Percentiles rank a stretch among this genome's conserved stretches.
These are phyloP conservation scores for Idris sp. DNA, from an alignment of 1,140 invertebrate genomes.

Conservation along the genomic window DNA sequence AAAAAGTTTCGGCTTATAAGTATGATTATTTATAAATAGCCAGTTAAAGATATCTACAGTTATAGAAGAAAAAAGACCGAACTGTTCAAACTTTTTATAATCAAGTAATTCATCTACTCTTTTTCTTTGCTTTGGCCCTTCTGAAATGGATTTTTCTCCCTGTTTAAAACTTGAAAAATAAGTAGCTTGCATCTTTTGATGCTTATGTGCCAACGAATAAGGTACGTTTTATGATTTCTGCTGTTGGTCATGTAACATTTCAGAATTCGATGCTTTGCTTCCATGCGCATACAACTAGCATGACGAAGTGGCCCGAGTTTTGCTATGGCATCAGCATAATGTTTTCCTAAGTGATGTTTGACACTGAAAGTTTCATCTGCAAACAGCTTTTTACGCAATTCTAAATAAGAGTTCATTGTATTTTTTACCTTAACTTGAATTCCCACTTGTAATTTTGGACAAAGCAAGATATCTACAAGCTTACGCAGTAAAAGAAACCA, in stretches of 20 bases:
- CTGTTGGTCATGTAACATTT: not conserved
- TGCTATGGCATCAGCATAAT: slow-evolving; percentile 9
- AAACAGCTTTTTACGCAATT: slow-evolving; percentile 1
- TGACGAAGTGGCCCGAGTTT: slow-evolving; percentile 1
- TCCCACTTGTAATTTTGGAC: slow-evolving; percentile 1
- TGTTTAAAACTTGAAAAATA: no score
- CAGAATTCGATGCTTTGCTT: slow-evolving; percentile 1
- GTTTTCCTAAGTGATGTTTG: slow-evolving; percentile 6
- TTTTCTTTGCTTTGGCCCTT: no score
- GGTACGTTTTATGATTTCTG: slow-evolving; percentile 3
- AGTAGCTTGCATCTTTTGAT: no score
- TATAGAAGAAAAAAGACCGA: not conserved
- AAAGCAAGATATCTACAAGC: not conserved
- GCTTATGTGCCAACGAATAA: not conserved
- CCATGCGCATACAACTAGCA: slow-evolving; percentile 6
- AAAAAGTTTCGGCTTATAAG: not conserved
- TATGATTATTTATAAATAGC: not conserved
- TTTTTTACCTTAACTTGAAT: not conserved
- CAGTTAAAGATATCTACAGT: not conserved
- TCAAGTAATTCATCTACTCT: no score
- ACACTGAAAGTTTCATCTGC: not conserved
- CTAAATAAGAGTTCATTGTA: not conserved
- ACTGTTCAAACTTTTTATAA: no score
- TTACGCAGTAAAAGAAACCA: not conserved
- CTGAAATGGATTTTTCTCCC: no score